Base-by-base conservation (phyloP, 2,113 vertebrate genomes). In the Nannobrachium achirus region DNA sequence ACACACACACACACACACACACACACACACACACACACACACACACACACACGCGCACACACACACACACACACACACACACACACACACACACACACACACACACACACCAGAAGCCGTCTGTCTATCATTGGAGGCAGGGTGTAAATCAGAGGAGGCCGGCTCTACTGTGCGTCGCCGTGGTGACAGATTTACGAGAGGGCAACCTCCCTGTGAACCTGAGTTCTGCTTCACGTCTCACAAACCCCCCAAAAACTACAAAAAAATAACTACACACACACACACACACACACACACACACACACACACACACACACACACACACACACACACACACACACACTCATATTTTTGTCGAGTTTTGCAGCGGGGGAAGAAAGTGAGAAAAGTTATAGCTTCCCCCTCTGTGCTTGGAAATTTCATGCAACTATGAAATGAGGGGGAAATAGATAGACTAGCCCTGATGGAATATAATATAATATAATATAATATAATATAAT, bases 171-270 rank as follows among this genome's bases (percentile, higher is more conserved):
- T 74, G 84, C 48, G 73, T 66, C 41, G 33, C 56, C 6, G 80
- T 14, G 86, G 64, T 3, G 89, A 90, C 89, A 89, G 86, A 92
- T 92, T 92, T 91, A 93, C 15, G 68, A 75, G 79, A 71, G 84
- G 76, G 76, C 83, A 75, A 84, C 82, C 83, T 84, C 58, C 71
- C 48, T 1, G 1, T 90, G 89, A 92, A 88, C 88, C 83, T 74
- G 70, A 50, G 8, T 77, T 42, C 44, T 46, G 72, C 63, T 78
- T 71, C 57, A 70, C 38, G 39, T 82, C 75, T 33, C 3, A 33
- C 56, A 52, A 66, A 65, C 19, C n/a, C 42, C 1, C 60, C 41
- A 15, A 40, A 50, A 40, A 10, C 33, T 58, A 67, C 48, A 58
- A 20, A 48, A 61, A 20, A 16, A 19, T 13, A 38, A 38, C 18